Conservation (phyloP, 2,797 vertebrate genomes). For the Diplodus sargus region DNA sequence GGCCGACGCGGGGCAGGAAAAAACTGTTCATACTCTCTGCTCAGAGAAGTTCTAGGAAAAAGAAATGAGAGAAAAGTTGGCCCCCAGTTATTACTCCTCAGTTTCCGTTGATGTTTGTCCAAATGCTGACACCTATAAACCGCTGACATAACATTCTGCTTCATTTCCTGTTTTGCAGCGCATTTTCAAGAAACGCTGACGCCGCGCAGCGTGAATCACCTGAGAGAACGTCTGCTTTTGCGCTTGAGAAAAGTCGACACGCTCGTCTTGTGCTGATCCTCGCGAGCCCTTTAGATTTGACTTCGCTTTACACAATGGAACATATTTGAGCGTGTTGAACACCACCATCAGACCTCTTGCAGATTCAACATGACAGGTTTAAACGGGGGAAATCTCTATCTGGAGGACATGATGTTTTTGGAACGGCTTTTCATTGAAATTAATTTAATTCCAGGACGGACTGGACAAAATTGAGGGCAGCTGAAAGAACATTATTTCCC, state of each 20-base stretch:
- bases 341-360: slow-evolving; percentile 16
- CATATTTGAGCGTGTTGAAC: slow-evolving; percentile 33
- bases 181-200: slow-evolving; percentile 56
- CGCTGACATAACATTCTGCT: slow-evolving; percentile 51
- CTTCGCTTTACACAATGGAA: slow-evolving; percentile 18
- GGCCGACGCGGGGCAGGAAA: slow-evolving; percentile 43
- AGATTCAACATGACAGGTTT: slow-evolving; percentile 65
- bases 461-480: slow-evolving; percentile 72
- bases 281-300: slow-evolving; percentile 6
- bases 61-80: slow-evolving; percentile 39
- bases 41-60: slow-evolving; percentile 36
- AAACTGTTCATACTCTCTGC: slow-evolving; percentile 31
- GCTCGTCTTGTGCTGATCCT: slow-evolving; percentile 32
- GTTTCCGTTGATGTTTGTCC: slow-evolving; percentile 53
- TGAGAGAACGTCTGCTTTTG: slow-evolving; percentile 33
- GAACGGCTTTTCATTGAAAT: slow-evolving; percentile 44
- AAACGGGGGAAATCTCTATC: slow-evolving; percentile 54
- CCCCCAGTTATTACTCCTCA: slow-evolving; percentile 33
- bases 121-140: slow-evolving; percentile 62
- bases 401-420: slow-evolving; percentile 61
- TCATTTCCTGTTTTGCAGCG: slow-evolving; percentile 60
- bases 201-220: slow-evolving; percentile 32
- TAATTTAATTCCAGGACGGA: slow-evolving; percentile 57
- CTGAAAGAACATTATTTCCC: slow-evolving; percentile 55
- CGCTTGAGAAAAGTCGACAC: slow-evolving; percentile 16